These are phyloP conservation scores for Ifrita kowaldi DNA, from an alignment of 2,113 vertebrate species.

Conservation along the genomic window DNA sequence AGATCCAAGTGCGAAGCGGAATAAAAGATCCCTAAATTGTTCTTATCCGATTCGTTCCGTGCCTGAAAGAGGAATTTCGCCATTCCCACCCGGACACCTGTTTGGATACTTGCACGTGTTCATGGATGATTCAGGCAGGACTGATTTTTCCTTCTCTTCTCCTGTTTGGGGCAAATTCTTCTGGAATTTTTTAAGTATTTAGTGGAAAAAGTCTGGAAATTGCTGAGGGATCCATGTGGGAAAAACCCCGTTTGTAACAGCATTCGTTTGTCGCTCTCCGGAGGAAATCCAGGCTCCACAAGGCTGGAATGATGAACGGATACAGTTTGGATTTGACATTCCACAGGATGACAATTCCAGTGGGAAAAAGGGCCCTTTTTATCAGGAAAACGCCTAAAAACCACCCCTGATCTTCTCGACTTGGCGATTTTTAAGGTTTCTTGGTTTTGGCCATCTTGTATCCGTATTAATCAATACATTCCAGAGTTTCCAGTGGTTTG, in stretches of 20 bases:
- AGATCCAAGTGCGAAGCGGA: not conserved
- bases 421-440: not conserved
- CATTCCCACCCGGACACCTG: rapidly evolving
- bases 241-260: not conserved
- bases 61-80: too few species aligned
- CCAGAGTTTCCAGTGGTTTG: not conserved
- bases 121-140: not conserved
- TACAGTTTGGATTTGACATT: not conserved
- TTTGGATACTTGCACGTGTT: not conserved
- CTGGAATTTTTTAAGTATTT: not conserved
- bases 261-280: not conserved
- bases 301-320: not conserved
- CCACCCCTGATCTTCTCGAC: too few species aligned
- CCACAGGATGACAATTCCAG: not conserved
- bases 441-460: not conserved
- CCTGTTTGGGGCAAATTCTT: not conserved
- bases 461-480: not conserved
- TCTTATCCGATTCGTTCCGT: not conserved
- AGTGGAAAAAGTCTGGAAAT: not conserved
- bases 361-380: not conserved
- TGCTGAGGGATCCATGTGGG: not conserved
- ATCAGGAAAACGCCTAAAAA: not conserved
- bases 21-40: not conserved
- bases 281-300: not conserved
- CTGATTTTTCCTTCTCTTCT: not conserved